Base-by-base conservation (phyloP, 2,888 invertebrate species). In the Lycaena phlaeas region DNA sequence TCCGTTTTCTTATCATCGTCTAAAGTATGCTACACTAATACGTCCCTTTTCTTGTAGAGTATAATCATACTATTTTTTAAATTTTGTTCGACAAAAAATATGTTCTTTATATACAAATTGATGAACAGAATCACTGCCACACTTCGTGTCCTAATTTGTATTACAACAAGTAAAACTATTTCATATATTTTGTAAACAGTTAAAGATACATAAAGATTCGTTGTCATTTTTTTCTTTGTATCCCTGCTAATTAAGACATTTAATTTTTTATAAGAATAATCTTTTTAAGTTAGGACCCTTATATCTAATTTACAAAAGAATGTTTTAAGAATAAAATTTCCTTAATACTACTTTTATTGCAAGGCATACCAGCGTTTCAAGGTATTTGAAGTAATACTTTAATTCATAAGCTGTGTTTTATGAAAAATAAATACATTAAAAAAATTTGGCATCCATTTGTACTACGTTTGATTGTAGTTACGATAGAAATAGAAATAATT, bases 161-260 rank as follows among this genome's bases (percentile, higher is more conserved):
- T n/a, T n/a, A n/a, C n/a, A n/a, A n/a, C n/a, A n/a, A n/a, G n/a
- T n/a, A n/a, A n/a, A n/a, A n/a, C n/a, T n/a, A n/a, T n/a, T n/a
- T n/a, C n/a, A n/a, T n/a, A n/a, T n/a, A n/a, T n/a, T n/a, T n/a
- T n/a, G n/a, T n/a, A n/a, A n/a, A n/a, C n/a, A n/a, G n/a, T n/a
- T n/a, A n/a, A n/a, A n/a, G n/a, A n/a, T n/a, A n/a, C n/a, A 42
- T 56, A 22, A 7, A 22, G 22, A 6, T 34, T 34, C 34, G 34
- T 34, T 34, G 34, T 11, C 11, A 4, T 34, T n/a, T n/a, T n/a
- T n/a, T n/a, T n/a, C n/a, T 11, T 31, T 17, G 12, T 17, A 11
- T 18, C 3, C 4, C 11, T 11, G 18, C 31, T 11, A 11, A 31
- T 17, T 17, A 31, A 11, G 10, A 31, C 6, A 31, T 15, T 10